Evolutionary conservation across 2,113 vertebrate species (phyloP).

Genomic region (Lepus americanus): DNA sequence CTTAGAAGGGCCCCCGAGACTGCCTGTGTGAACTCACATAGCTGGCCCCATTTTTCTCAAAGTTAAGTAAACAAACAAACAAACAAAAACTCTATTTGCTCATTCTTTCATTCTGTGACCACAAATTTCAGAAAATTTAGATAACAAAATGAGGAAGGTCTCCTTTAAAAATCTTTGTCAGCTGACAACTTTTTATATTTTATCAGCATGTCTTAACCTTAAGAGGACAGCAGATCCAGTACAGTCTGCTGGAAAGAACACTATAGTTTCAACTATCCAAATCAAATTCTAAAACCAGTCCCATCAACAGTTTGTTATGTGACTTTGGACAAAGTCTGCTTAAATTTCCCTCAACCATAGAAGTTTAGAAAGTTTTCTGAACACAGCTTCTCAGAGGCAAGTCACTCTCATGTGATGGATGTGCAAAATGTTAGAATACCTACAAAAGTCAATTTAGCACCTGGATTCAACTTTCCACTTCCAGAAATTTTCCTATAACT

Average conservation of each 20-base stretch:
- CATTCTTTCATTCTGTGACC: slow-evolving; percentile 25
- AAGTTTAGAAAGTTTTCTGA: slow-evolving; percentile 33
- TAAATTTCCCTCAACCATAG: slow-evolving; percentile 1
- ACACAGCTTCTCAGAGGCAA: slow-evolving; percentile 14
- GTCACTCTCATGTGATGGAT: background rate
- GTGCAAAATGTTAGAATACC: background rate
- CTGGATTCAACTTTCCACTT: background rate
- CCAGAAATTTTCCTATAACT: background rate
- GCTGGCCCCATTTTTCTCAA: background rate
- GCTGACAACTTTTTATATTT: slow-evolving; percentile 42
- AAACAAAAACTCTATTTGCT: background rate
- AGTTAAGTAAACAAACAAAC: background rate
- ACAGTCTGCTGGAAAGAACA: slow-evolving; percentile 12
- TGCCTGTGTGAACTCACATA: background rate
- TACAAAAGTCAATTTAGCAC: slow-evolving; percentile 18
- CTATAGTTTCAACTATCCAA: slow-evolving; percentile 24
- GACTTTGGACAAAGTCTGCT: slow-evolving; percentile 39
- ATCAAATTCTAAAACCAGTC: background rate
- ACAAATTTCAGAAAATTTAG: slow-evolving; percentile 40
- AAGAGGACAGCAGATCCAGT: slow-evolving; percentile 49
- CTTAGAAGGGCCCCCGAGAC: background rate
- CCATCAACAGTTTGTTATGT: background rate
- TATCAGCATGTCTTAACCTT: slow-evolving; percentile 26
- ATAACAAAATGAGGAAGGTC: background rate
- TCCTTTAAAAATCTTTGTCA: slow-evolving; percentile 15